Evolutionary conservation across 2,113 vertebrate genomes (phyloP).

Genomic region (Castor canadensis): DNA sequence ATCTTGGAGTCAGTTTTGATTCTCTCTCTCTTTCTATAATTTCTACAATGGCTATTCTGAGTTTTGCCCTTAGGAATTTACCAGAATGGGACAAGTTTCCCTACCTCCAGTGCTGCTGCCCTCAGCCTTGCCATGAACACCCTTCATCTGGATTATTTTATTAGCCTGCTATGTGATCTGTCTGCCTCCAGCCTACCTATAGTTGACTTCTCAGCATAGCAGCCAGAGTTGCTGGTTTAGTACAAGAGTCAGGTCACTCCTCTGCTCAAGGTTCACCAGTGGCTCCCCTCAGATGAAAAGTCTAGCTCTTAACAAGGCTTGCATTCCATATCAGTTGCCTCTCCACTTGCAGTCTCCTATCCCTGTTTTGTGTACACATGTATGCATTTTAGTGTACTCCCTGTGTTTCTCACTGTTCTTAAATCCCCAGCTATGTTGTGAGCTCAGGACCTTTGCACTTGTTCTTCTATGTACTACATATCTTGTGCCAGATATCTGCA

Average conservation of each 20-base stretch:
- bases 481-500: neutral
- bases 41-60: neutral
- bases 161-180: neutral
- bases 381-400: rapidly evolving
- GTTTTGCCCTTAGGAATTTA: neutral
- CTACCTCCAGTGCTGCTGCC: too few relatives aligned
- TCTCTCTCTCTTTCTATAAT: neutral
- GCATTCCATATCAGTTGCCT: rapidly evolving
- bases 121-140: neutral
- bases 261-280: neutral
- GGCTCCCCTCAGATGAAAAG: neutral
- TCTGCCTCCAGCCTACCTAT: neutral
- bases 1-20: neutral
- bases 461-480: neutral
- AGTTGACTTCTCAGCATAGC: neutral
- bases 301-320: neutral
- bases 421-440: neutral
- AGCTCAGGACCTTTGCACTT: neutral
- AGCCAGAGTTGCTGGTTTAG: neutral
- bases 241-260: neutral
- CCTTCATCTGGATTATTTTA: neutral
- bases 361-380: rapidly evolving
- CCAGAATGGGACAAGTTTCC: neutral
- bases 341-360: too few relatives aligned
- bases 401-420: neutral